Percentiles rank a stretch among this genome's conserved stretches.
These are phyloP conservation scores for Catotricha subobsoleta DNA, from an alignment of 2,888 invertebrate species.

Conservation along the genomic window DNA sequence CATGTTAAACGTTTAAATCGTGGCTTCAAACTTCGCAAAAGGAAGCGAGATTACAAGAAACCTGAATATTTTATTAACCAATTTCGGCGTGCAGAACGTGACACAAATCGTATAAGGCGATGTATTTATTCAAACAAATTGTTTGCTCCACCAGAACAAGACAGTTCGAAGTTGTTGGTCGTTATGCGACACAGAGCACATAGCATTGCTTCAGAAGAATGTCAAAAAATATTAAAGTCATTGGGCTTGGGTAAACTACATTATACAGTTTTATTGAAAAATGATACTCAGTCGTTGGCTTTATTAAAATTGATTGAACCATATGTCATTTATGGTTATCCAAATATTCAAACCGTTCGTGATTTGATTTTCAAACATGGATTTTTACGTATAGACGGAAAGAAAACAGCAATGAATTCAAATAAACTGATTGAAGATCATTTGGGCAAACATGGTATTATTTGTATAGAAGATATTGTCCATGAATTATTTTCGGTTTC, in stretches of 20 bases:
- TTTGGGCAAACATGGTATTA: slow-evolving; percentile 25
- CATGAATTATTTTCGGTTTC: slow-evolving; percentile 29
- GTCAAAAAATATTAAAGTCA: slow-evolving; percentile 20
- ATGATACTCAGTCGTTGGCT: slow-evolving; percentile 24
- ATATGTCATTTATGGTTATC: slow-evolving; percentile 26
- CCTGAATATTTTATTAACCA: slow-evolving; percentile 28
- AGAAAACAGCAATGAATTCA: slow-evolving; percentile 26
- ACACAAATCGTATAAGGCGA: slow-evolving; percentile 10
- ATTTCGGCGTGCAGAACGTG: slow-evolving; percentile 23
- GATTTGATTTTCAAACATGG: slow-evolving; percentile 28
- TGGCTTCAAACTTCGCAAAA: slow-evolving; percentile 18
- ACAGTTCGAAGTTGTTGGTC: slow-evolving; percentile 15
- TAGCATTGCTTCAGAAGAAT: slow-evolving; percentile 25
- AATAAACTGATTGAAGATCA: slow-evolving; percentile 28
- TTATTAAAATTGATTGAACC: slow-evolving; percentile 27
- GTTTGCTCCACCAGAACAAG: not conserved
- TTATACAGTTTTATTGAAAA: slow-evolving; percentile 24
- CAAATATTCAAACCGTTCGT: slow-evolving; percentile 22
- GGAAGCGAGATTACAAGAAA: slow-evolving; percentile 24
- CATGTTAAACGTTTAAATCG: slow-evolving; percentile 22
- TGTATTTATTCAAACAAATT: slow-evolving; percentile 6
- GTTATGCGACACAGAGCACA: slow-evolving; percentile 27
- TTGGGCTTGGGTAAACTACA: slow-evolving; percentile 20
- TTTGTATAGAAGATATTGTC: slow-evolving; percentile 29
- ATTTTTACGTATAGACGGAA: slow-evolving; percentile 22